These are phyloP conservation scores for Scolopax bukidnonensis DNA, from an alignment of 2,797 vertebrate species.

Conservation along the genomic window DNA sequence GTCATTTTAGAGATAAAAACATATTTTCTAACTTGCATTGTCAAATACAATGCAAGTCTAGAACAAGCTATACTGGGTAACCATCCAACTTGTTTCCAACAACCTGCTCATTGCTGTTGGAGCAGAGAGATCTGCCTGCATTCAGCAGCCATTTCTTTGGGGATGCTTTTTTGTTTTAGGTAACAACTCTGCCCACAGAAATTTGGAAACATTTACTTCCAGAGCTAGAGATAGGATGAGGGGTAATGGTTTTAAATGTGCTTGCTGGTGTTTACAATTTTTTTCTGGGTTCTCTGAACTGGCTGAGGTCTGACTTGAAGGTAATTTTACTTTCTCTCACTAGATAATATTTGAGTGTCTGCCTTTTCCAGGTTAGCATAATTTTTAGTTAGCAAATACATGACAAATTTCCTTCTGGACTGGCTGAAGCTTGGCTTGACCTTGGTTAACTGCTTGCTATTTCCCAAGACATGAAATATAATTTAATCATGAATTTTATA, in stretches of 20 bases:
- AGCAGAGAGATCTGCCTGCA: fast-evolving
- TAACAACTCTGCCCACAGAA: neutral
- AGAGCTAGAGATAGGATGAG: neutral
- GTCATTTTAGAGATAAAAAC: neutral
- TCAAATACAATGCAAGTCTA: neutral
- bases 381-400: neutral
- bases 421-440: neutral
- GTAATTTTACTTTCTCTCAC: neutral
- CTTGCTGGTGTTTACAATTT: neutral
- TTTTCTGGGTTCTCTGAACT: neutral
- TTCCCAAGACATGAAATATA: neutral
- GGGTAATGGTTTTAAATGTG: too few species aligned
- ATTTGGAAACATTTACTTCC: neutral
- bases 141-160: neutral
- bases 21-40: neutral
- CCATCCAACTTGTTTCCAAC: neutral
- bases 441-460: constrained; percentile 27
- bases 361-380: neutral
- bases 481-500: constrained; percentile 59
- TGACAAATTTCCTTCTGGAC: neutral
- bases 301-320: neutral
- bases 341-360: neutral
- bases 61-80: neutral
- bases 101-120: neutral
- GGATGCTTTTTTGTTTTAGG: neutral